Conservation (phyloP, 2,797 vertebrate species). For the Podarcis siculus region DNA sequence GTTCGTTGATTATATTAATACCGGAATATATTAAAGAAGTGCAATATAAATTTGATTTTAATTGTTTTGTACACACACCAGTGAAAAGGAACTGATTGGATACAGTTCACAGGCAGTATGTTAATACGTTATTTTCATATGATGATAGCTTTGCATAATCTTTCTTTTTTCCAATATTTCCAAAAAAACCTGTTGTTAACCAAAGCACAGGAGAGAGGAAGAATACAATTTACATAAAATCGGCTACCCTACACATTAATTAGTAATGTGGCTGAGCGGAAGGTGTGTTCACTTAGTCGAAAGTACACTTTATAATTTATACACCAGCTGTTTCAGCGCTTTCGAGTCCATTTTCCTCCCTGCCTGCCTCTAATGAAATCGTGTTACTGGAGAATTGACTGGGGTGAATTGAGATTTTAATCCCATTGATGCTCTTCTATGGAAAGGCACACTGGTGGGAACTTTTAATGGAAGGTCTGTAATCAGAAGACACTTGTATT, state of each 20-base stretch:
- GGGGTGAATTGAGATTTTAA: conserved; percentile 99
- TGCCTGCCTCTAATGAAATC: conserved; percentile 99
- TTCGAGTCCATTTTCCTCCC: conserved; percentile 94
- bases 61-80: conserved; percentile 99
- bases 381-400: conserved; percentile 99
- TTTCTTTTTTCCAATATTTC: conserved; percentile 90
- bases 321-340: conserved; percentile 98
- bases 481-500: conserved; percentile 98
- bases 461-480: conserved; percentile 93
- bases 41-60: conserved; percentile 99
- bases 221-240: conserved; percentile 98
- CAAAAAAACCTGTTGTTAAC: conserved; percentile 97
- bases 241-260: conserved; percentile 97
- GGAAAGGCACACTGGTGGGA: conserved; percentile 93
- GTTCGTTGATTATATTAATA: conserved; percentile 95
- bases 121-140: conserved; percentile 99
- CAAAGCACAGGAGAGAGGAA: conserved; percentile 90
- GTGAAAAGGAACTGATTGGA: conserved; percentile 99
- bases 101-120: conserved; percentile 99
- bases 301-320: conserved; percentile 99
- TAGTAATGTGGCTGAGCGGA: conserved; percentile 97
- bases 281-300: conserved; percentile 99
- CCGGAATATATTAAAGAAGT: conserved; percentile 97
- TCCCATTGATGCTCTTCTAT: conserved; percentile 93
- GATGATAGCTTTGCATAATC: conserved; percentile 99